phyloP scores from a whole-genome alignment of 2,888 invertebrate species.

The Hololepta plana region DNA sequence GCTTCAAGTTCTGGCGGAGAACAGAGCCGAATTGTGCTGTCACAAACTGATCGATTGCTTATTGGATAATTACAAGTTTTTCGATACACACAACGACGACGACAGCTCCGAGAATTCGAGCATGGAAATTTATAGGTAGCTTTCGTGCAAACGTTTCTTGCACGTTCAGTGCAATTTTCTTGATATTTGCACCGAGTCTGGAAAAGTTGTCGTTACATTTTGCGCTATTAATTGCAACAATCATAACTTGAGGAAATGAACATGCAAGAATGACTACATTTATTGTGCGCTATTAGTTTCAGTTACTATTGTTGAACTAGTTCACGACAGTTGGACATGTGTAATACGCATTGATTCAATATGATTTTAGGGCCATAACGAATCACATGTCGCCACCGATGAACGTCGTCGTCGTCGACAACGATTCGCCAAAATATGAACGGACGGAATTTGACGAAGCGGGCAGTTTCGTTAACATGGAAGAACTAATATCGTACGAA shows the following conservation, averaged over 20 bases:
- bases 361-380: slow-evolving; percentile 44
- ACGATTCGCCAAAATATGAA: too few relatives aligned
- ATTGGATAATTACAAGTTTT: slow-evolving; percentile 43
- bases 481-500: slow-evolving; percentile 46
- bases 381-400: slow-evolving; percentile 49
- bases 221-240: too few relatives aligned
- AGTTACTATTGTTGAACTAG: slow-evolving; percentile 1
- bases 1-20: slow-evolving; percentile 52
- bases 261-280: too few relatives aligned
- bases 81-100: slow-evolving; percentile 33
- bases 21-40: slow-evolving; percentile 49
- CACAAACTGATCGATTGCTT: slow-evolving; percentile 52
- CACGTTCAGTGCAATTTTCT: too few relatives aligned
- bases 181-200: too few relatives aligned
- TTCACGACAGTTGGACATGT: too few relatives aligned
- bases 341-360: slow-evolving; percentile 6
- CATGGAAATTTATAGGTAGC: slow-evolving; percentile 55
- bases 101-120: slow-evolving; percentile 43
- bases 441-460: slow-evolving; percentile 28
- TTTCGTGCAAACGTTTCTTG: too few relatives aligned
- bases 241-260: too few relatives aligned
- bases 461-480: slow-evolving; percentile 35
- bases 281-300: too few relatives aligned
- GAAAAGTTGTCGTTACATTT: too few relatives aligned
- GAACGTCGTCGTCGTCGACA: too few relatives aligned